phyloP scores from a whole-genome alignment of 2,113 vertebrate species.

The Stigmatopora nigra region DNA sequence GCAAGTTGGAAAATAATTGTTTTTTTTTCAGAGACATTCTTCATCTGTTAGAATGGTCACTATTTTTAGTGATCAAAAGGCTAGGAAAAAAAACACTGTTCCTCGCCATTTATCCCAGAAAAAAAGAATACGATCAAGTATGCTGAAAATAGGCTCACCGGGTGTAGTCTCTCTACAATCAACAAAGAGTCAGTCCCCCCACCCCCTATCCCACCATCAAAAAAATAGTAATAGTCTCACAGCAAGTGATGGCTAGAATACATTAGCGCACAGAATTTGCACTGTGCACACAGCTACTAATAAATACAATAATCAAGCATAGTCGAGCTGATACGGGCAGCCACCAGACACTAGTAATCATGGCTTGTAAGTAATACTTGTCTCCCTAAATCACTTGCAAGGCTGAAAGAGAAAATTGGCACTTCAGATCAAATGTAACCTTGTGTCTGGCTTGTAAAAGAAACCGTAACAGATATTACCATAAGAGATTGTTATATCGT shows the following conservation, averaged over 20 bases:
- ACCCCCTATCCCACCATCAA: constrained; percentile 32
- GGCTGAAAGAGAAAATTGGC: constrained; percentile 8
- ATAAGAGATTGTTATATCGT: constrained; percentile 32
- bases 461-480: constrained; percentile 28
- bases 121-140: not conserved
- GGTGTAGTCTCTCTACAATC: constrained; percentile 36
- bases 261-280: constrained; percentile 33
- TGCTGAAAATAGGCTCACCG: constrained; percentile 1
- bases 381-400: constrained; percentile 55
- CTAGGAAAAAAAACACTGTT: too few relatives aligned
- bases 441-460: constrained; percentile 12
- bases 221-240: constrained; percentile 37
- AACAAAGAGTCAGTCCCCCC: constrained; percentile 36
- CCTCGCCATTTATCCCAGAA: too few relatives aligned
- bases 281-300: constrained; percentile 24
- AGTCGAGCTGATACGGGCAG: constrained; percentile 53
- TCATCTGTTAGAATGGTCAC: too few relatives aligned
- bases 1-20: not conserved
- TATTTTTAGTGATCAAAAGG: too few relatives aligned
- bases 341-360: constrained; percentile 54
- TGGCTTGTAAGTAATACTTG: constrained; percentile 51
- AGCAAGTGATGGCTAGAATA: constrained; percentile 54
- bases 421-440: constrained; percentile 21
- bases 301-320: constrained; percentile 30
- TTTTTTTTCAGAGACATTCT: too few relatives aligned